phyloP scores from a whole-genome alignment of 2,888 invertebrate species.

The Mythimna albipuncta region DNA sequence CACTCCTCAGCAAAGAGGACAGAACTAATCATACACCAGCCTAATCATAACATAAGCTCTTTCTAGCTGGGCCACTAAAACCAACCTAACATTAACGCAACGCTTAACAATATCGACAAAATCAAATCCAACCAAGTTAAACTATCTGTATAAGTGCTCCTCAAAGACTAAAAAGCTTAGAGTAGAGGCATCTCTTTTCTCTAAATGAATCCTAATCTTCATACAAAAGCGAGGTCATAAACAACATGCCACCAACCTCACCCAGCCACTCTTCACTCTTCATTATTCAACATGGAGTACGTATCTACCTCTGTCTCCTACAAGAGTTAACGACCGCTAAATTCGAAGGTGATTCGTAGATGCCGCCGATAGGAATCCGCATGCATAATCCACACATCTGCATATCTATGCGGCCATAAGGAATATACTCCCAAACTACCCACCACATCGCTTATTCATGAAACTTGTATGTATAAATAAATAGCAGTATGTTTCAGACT shows the following conservation, averaged over 20 bases:
- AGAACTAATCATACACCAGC: no score
- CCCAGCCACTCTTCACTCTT: not conserved
- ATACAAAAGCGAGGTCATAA: not conserved
- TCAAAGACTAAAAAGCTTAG: no score
- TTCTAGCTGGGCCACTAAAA: no score
- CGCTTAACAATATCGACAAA: no score
- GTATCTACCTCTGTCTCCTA: slow-evolving; percentile 5
- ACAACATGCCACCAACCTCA: not conserved
- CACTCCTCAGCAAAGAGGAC: no score
- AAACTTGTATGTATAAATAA: slow-evolving; percentile 44
- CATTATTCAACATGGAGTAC: slow-evolving; percentile 12
- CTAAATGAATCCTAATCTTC: not conserved
- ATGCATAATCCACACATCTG: slow-evolving; percentile 69
- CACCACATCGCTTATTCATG: slow-evolving; percentile 55
- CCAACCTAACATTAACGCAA: no score
- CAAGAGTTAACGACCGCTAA: slow-evolving; percentile 67
- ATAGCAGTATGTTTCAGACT: slow-evolving; percentile 25
- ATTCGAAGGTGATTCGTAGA: slow-evolving; percentile 82
- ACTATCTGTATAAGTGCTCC: no score
- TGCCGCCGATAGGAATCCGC: slow-evolving; percentile 66
- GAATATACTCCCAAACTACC: slow-evolving; percentile 54
- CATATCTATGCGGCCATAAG: slow-evolving; percentile 43
- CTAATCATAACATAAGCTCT: no score
- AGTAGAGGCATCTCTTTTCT: not conserved
- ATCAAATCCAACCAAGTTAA: no score